Conservation (phyloP, 2,888 invertebrate species). For the Sinhomidia bicolor region DNA sequence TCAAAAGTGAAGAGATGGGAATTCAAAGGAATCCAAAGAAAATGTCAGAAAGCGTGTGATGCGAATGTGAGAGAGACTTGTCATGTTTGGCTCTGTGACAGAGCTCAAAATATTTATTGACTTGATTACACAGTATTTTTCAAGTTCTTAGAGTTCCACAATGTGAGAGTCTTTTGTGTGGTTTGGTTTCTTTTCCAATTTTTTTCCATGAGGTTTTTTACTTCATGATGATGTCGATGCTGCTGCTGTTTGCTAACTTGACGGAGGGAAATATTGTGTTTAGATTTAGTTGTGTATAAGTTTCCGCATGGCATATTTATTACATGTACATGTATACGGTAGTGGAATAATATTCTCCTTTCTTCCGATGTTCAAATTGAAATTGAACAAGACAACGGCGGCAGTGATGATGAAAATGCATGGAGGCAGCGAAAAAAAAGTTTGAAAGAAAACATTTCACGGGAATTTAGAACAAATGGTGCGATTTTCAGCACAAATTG, state of each 20-base stretch:
- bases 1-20: neutral
- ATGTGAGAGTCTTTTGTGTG: conserved; percentile 15
- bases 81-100: conserved; percentile 36
- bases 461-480: neutral
- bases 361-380: neutral
- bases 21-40: neutral
- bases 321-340: neutral
- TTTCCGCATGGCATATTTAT: neutral
- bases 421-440: neutral
- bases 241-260: too few relatives aligned
- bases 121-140: neutral
- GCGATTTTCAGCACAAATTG: neutral
- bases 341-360: neutral
- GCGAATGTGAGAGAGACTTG: neutral
- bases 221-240: neutral
- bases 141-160: conserved; percentile 2
- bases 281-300: too few relatives aligned
- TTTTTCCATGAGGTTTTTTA: neutral
- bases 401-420: neutral
- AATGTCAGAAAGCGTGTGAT: conserved; percentile 26
- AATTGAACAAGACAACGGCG: neutral
- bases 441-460: neutral
- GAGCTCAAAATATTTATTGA: conserved; percentile 37
- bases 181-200: neutral
- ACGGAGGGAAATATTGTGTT: too few relatives aligned